Percentiles rank a stretch among this genome's conserved stretches.
Conservation (phyloP, 2,888 invertebrate species). For the Panzeria rudis region DNA sequence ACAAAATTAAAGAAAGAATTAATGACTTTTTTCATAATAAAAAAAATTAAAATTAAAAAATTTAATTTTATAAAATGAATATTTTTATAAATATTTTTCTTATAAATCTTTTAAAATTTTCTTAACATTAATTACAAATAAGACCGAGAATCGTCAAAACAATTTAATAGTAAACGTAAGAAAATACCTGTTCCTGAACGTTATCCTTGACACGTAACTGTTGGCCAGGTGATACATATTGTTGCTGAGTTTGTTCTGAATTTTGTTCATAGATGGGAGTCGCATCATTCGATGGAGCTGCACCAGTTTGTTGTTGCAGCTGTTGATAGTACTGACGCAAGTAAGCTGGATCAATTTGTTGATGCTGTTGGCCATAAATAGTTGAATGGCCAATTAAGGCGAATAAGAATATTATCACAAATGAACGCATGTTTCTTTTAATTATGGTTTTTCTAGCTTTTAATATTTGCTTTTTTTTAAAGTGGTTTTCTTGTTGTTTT, state of each 20-base stretch:
- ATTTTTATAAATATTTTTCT: neutral
- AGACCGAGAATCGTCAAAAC: neutral
- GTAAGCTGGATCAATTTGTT: slow-evolving; percentile 83
- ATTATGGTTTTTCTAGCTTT: slow-evolving; percentile 13
- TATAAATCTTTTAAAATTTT: neutral
- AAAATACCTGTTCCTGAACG: slow-evolving; percentile 80
- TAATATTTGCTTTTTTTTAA: slow-evolving; percentile 11
- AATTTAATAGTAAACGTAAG: neutral
- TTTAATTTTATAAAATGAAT: neutral
- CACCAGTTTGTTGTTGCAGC: slow-evolving; percentile 82
- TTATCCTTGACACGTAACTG: slow-evolving; percentile 84
- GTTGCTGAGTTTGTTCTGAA: slow-evolving; percentile 84
- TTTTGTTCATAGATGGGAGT: slow-evolving; percentile 84
- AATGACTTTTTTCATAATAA: neutral
- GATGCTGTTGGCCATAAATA: slow-evolving; percentile 79
- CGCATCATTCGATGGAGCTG: slow-evolving; percentile 83
- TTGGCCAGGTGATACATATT: slow-evolving; percentile 84
- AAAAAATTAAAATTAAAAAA: neutral
- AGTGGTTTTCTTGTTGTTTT: slow-evolving; percentile 41
- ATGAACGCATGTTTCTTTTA: slow-evolving; percentile 76
- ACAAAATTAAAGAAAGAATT: neutral
- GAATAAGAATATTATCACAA: slow-evolving; percentile 78
- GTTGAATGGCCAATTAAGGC: slow-evolving; percentile 73
- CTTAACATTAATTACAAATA: neutral
- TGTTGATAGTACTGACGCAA: slow-evolving; percentile 83